Base-by-base conservation (phyloP, 53 echinoderm and acorn worm species). In the Echinarachnius parma region DNA sequence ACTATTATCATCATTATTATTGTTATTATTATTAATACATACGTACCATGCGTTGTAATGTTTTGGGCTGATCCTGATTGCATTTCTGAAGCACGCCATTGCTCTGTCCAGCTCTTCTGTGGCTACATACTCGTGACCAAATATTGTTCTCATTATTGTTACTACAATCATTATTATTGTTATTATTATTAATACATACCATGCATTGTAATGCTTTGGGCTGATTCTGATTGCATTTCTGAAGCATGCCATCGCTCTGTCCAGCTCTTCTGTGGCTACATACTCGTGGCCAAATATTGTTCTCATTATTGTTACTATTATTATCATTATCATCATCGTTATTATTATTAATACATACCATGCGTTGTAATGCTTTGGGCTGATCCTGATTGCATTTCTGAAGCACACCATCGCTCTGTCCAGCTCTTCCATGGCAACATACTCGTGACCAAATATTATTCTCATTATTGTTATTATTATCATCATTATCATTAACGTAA, bases 21-120 rank as follows among this genome's bases (percentile, higher is more conserved):
- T n/a, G n/a, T n/a, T n/a, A n/a, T n/a, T n/a, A n/a, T n/a, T n/a
- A n/a, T n/a, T n/a, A n/a, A 22, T 10, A 25, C 93, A 75, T 78
- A 25, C 93, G 75, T 78, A 93, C 93, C 93, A 93, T 61, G 86
- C 93, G 77, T 89, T 93, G 66, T 95, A 95, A 76, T 95, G 95
- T 48, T 87, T 80, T 36, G 84, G 71, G 64, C 84, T 90, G 33
- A 90, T 89, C 29, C 95, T 87, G n/a, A 95, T 90, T 34, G 95
- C 95, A 59, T 86, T 95, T n/a, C 95, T 81, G 34, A 87, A 95
- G 78, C 95, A 95, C 14, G 87, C 83, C 95, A 95, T 89, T 13
- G 95, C 95, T 53, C 83, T 89, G 69, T 95, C 90, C 34, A 95
- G 75, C 62, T 95, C 95, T 36, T 95, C 95, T 33, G 90, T 95